phyloP scores from a whole-genome alignment of 2,888 invertebrate genomes.

The Rutpela maculata region DNA sequence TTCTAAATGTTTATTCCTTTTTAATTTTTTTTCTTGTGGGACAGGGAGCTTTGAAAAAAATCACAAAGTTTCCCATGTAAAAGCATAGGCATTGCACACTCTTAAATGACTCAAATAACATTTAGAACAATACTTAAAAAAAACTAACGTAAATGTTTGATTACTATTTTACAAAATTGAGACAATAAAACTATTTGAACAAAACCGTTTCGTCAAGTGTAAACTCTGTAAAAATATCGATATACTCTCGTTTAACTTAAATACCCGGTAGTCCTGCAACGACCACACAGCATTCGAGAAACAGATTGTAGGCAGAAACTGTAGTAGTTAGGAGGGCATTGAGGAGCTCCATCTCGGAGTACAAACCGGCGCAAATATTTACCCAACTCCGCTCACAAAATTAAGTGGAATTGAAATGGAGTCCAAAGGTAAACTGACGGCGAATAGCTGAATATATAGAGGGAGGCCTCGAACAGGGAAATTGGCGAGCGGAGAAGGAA shows the following conservation, averaged over 20 bases:
- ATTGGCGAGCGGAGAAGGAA: constrained; percentile 8
- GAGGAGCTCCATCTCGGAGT: constrained; percentile 65
- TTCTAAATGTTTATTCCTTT: too few species aligned
- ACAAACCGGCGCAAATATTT: constrained; percentile 74
- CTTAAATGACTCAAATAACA: too few species aligned
- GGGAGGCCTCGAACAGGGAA: constrained; percentile 27
- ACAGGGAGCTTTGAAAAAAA: too few species aligned
- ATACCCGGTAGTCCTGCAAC: constrained; percentile 29
- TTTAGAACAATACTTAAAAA: too few species aligned
- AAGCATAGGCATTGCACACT: too few species aligned
- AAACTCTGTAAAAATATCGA: background rate
- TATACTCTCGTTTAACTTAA: constrained; percentile 31
- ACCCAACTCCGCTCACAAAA: constrained; percentile 74
- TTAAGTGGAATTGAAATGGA: constrained; percentile 76
- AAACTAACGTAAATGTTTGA: too few species aligned
- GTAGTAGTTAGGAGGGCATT: constrained; percentile 51
- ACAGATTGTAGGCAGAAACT: constrained; percentile 35
- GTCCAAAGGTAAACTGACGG: constrained; percentile 73
- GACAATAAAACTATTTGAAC: background rate
- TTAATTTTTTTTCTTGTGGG: too few species aligned
- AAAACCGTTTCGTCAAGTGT: background rate
- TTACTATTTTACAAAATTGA: too few species aligned
- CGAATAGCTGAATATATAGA: constrained; percentile 53
- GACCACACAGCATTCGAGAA: constrained; percentile 3
- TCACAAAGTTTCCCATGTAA: too few species aligned